Base-by-base conservation (phyloP, 2,797 vertebrate species). In the Alcedo atthis region DNA sequence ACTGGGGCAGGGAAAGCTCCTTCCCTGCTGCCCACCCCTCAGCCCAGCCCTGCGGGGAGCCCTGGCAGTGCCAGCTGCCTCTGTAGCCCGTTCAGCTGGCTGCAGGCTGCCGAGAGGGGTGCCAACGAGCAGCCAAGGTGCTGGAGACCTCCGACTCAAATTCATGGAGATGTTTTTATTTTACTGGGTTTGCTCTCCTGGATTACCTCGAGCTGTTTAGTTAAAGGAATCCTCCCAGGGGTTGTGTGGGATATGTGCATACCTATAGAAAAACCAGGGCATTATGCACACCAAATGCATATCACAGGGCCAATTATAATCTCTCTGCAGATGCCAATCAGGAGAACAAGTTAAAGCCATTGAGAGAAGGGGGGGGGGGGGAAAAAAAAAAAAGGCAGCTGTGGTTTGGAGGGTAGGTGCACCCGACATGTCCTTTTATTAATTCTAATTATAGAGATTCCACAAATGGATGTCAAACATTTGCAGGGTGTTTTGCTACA, bases 391-490 rank as follows among this genome's bases (percentile, higher is more conserved):
- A 58, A 61, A 18, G 0, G 11, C 55, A 46, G 63, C 33, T 86
- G 81, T 78, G 83, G 94, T 94, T 95, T 86, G 59, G 59, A 90
- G 64, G 81, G 57, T 51, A 90, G 77, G 82, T 40, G 89, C 33
- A 26, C 54, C 64, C 68, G 61, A 81, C 80, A 87, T 48, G 85
- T 81, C 45, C 79, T 54, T 90, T 92, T 94, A 95, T 95, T 94
- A 94, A 87, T 80, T 87, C 88, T 90, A 89, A 96, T 97, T 92
- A 94, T 54, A 94, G 94, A 92, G 70, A 83, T 59, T 66, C 82
- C 85, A 92, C 92, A 94, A 93, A 95, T 84, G 70, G 83, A 83
- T 80, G 95, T 92, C 87, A 89, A 95, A 92, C 91, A 87, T 92
- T 88, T 92, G 81, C 81, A 87, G 80, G 68, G 62, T 86, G 69